Percentiles rank a stretch among this genome's conserved stretches.
These are phyloP conservation scores for Uria aalge DNA, from an alignment of 2,113 vertebrate genomes.

Conservation along the genomic window DNA sequence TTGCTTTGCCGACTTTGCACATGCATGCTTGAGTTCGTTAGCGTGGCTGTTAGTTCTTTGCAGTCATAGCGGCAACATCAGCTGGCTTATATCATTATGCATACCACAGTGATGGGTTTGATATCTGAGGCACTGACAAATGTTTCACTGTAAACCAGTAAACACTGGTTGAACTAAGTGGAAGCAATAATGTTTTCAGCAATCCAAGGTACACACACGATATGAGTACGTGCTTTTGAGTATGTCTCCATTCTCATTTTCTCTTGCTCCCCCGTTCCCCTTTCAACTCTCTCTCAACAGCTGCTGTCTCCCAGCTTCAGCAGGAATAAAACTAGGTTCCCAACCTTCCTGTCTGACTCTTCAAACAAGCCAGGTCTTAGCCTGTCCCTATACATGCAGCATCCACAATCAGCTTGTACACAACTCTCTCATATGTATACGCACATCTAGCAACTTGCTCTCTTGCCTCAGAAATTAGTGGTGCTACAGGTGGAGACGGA, in stretches of 20 bases:
- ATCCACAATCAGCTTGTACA: neutral
- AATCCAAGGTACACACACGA: neutral
- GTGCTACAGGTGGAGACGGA: neutral
- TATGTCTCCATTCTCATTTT: neutral
- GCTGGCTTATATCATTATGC: neutral
- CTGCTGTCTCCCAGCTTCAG: neutral
- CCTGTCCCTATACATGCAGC: neutral
- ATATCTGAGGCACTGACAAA: neutral
- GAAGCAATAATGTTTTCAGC: neutral
- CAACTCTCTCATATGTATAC: rapidly evolving
- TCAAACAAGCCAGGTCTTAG: neutral
- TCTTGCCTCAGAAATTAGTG: neutral
- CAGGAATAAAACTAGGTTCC: neutral
- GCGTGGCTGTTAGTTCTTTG: neutral
- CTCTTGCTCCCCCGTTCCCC: neutral
- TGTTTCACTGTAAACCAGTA: neutral
- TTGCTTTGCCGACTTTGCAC: neutral
- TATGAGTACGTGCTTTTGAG: neutral
- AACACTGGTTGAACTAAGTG: neutral
- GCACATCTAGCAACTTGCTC: rapidly evolving
- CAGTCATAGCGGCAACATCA: neutral
- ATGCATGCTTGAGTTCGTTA: neutral
- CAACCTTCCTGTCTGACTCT: neutral
- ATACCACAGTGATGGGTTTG: neutral
- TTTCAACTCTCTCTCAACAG: neutral